Evolutionary conservation across 2,888 invertebrate species (phyloP).

Genomic region (Pseudoips prasinana): DNA sequence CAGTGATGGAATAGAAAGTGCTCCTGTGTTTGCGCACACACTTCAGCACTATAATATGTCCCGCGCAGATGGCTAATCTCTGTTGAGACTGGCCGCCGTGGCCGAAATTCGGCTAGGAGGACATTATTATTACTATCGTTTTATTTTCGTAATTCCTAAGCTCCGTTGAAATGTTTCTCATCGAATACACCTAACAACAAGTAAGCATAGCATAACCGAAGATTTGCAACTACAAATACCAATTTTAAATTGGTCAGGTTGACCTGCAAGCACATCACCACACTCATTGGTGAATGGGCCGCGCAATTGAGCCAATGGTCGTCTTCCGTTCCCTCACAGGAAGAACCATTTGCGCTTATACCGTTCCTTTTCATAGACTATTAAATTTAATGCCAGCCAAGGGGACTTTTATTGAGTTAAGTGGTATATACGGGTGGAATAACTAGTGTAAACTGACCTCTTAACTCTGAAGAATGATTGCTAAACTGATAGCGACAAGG

Average conservation of each 20-base stretch:
- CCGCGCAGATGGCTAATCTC: no score
- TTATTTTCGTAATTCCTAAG: no score
- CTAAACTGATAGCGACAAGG: slow-evolving; percentile 20
- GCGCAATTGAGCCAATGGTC: slow-evolving; percentile 78
- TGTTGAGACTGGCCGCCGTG: no score
- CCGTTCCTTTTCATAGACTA: slow-evolving; percentile 75
- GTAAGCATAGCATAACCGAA: no score
- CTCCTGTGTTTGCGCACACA: no score
- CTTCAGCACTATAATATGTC: no score
- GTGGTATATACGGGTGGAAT: slow-evolving; percentile 67
- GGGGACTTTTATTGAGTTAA: slow-evolving; percentile 80
- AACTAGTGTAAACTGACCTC: slow-evolving; percentile 49
- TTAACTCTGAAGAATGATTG: slow-evolving; percentile 14
- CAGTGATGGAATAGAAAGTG: no score
- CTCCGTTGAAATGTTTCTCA: no score
- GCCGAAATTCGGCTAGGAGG: no score
- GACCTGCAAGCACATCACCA: slow-evolving; percentile 43
- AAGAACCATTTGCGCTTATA: slow-evolving; percentile 66
- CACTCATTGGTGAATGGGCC: slow-evolving; percentile 76
- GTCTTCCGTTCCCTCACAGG: slow-evolving; percentile 76
- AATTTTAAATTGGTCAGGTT: slow-evolving; percentile 44
- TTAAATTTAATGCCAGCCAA: slow-evolving; percentile 75
- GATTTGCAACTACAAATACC: slow-evolving; percentile 35
- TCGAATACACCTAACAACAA: no score
- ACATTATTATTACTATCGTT: no score